These are phyloP conservation scores for Agelastica alni DNA, from an alignment of 2,888 invertebrate genomes.

Conservation along the genomic window DNA sequence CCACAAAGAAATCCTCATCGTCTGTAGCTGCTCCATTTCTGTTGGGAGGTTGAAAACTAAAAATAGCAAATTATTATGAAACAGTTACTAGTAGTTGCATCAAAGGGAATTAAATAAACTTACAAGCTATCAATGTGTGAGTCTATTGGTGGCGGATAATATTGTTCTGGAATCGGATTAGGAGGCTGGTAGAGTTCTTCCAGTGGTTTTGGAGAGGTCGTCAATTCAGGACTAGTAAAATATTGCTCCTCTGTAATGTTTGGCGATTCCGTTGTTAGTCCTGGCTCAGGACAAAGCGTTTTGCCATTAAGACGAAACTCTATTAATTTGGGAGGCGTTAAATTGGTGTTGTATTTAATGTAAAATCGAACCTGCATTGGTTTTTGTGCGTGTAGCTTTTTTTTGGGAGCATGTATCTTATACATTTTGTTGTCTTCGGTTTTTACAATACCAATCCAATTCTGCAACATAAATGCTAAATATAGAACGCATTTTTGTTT, in stretches of 20 bases:
- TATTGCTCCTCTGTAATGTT: too few species aligned
- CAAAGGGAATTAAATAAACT: too few species aligned
- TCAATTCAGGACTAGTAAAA: too few species aligned
- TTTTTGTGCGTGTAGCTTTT: conserved; percentile 62
- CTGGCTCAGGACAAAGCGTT: conserved; percentile 59
- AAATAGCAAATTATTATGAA: too few species aligned
- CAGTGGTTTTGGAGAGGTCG: too few species aligned
- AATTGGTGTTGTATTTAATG: conserved; percentile 62
- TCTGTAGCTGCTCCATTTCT: too few species aligned
- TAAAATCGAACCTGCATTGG: conserved; percentile 63
- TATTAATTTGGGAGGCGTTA: conserved; percentile 54
- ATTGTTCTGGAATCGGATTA: too few species aligned
- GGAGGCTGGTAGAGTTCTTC: too few species aligned
- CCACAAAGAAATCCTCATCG: conserved; percentile 49
- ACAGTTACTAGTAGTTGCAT: too few species aligned
- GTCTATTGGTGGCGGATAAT: too few species aligned
- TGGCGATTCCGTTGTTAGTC: conserved; percentile 48
- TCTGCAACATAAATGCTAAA: conserved; percentile 41
- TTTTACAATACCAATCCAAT: conserved; percentile 63
- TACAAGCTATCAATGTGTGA: too few species aligned
- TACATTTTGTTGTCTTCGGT: conserved; percentile 64
- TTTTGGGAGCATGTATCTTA: conserved; percentile 64
- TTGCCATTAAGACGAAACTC: conserved; percentile 59
- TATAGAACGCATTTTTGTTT: neutral
- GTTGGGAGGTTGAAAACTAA: too few species aligned